Percentiles rank a stretch among this genome's conserved stretches.
phyloP scores from a whole-genome alignment of 2,888 invertebrate species.

The Polia nebulosa region DNA sequence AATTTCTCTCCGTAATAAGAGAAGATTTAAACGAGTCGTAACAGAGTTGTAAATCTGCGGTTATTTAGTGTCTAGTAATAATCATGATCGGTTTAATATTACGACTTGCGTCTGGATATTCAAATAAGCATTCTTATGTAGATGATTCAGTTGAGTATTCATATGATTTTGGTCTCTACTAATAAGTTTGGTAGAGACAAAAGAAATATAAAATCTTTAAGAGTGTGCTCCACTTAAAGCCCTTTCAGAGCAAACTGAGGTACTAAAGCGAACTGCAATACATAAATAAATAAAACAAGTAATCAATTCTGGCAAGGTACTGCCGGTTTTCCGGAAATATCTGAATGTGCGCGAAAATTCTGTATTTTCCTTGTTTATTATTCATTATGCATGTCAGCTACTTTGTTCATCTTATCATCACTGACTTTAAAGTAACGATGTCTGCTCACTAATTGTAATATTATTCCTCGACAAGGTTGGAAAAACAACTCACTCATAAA shows the following conservation, averaged over 20 bases:
- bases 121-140: slow-evolving; percentile 19
- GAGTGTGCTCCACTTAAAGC: background rate
- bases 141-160: slow-evolving; percentile 5
- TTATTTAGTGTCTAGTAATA: slow-evolving; percentile 39
- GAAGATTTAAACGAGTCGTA: slow-evolving; percentile 37
- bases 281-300: slow-evolving; percentile 16
- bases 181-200: slow-evolving; percentile 4
- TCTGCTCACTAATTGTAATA: slow-evolving; percentile 51
- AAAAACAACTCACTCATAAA: slow-evolving; percentile 50
- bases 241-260: slow-evolving; percentile 14
- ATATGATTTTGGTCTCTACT: background rate
- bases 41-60: slow-evolving; percentile 17
- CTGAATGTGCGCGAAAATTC: slow-evolving; percentile 41
- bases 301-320: slow-evolving; percentile 32
- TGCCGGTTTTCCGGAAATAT: slow-evolving; percentile 55
- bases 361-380: slow-evolving; percentile 60
- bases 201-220: background rate
- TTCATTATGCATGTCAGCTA: slow-evolving; percentile 45
- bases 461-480: slow-evolving; percentile 64
- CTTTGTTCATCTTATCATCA: slow-evolving; percentile 59
- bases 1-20: slow-evolving; percentile 58
- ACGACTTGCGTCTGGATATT: slow-evolving; percentile 21
- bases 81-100: slow-evolving; percentile 26
- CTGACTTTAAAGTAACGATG: slow-evolving; percentile 49
- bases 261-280: background rate